A percentile compares a stretch with the other conserved stretches of the same genome.
Conservation (phyloP, 2,888 invertebrate species). For the Tolmerus cingulatus region DNA sequence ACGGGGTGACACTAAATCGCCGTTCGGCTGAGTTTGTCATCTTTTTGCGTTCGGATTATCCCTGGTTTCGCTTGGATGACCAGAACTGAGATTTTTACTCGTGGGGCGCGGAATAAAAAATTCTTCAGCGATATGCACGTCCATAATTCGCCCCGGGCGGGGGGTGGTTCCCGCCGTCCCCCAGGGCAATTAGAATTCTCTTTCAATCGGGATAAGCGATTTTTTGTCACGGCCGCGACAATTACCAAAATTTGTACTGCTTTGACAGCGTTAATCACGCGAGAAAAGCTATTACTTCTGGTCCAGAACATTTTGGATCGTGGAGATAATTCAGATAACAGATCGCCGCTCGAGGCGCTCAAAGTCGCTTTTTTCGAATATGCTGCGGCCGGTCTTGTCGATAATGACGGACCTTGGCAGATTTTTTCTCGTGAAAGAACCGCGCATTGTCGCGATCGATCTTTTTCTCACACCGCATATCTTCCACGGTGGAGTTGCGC, state of each 20-base stretch:
- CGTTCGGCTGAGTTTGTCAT: slow-evolving; percentile 9
- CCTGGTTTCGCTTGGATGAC: background rate
- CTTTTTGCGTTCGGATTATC: background rate
- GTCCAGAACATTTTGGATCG: background rate
- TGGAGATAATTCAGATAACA: background rate
- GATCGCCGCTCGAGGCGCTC: slow-evolving; percentile 5
- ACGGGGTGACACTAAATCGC: slow-evolving; percentile 14
- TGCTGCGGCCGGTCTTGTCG: background rate
- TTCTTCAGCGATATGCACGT: background rate
- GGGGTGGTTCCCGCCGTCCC: background rate
- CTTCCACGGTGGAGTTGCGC: background rate
- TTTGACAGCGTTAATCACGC: slow-evolving; percentile 35
- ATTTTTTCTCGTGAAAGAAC: background rate
- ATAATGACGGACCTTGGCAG: slow-evolving; percentile 18
- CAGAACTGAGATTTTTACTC: background rate
- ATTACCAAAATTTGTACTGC: slow-evolving; percentile 28
- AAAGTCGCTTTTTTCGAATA: background rate
- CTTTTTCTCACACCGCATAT: background rate
- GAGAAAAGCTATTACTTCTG: slow-evolving; percentile 3
- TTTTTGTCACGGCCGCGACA: background rate
- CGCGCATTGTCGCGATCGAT: background rate
- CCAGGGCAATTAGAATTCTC: background rate
- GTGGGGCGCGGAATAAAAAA: background rate
- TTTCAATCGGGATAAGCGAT: background rate
- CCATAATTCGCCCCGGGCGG: background rate